These are phyloP conservation scores for Ormyrus rosae DNA, from an alignment of 2,888 invertebrate species.

Conservation along the genomic window DNA sequence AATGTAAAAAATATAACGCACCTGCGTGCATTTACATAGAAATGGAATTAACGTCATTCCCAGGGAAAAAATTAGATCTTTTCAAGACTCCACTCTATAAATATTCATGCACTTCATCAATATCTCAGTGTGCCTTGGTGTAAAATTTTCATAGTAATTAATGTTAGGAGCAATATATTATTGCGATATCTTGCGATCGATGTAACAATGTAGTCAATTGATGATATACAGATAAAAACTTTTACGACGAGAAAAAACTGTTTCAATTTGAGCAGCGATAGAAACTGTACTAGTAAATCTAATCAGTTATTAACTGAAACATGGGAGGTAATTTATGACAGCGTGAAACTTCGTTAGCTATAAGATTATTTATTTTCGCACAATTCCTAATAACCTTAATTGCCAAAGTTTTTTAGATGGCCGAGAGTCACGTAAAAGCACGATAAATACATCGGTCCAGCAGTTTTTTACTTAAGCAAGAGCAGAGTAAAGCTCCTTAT, in stretches of 20 bases:
- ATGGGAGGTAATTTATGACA: too few relatives aligned
- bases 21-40: conserved; percentile 34
- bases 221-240: too few relatives aligned
- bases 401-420: too few relatives aligned
- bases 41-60: conserved; percentile 38
- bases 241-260: too few relatives aligned
- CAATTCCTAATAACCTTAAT: background rate
- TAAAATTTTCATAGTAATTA: too few relatives aligned
- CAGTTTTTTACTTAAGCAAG: background rate
- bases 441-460: background rate
- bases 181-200: too few relatives aligned
- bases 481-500: conserved; percentile 40
- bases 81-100: background rate
- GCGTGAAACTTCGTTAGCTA: too few relatives aligned
- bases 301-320: too few relatives aligned
- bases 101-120: conserved; percentile 21
- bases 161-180: too few relatives aligned
- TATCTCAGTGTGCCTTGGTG: background rate
- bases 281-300: too few relatives aligned
- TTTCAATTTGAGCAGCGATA: too few relatives aligned
- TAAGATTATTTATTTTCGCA: background rate
- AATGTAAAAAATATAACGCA: conserved; percentile 10
- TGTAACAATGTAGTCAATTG: too few relatives aligned
- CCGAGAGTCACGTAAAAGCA: background rate
- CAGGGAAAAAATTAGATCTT: conserved; percentile 5